Evolutionary conservation across 2,113 vertebrate species (phyloP).

Genomic region (Lophotis ruficrista): DNA sequence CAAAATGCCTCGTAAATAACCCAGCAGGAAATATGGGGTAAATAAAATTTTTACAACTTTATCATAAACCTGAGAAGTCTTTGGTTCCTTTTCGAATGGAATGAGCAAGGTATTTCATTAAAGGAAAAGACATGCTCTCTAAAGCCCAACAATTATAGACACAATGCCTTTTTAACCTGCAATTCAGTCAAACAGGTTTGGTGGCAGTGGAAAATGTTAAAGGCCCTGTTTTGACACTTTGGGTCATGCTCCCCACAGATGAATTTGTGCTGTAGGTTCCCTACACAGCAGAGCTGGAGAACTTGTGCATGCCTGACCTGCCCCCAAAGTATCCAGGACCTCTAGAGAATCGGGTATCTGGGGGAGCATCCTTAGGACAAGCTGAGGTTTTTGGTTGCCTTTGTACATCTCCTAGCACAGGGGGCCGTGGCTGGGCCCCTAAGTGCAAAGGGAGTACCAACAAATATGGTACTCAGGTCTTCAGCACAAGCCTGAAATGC

Average conservation of each 20-base stretch:
- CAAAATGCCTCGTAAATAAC: slow-evolving; percentile 77
- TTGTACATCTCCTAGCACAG: neutral
- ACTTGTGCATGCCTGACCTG: neutral
- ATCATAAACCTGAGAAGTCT: slow-evolving; percentile 76
- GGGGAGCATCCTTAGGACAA: neutral
- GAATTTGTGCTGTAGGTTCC: neutral
- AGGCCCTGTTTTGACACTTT: slow-evolving; percentile 50
- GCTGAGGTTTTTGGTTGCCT: neutral
- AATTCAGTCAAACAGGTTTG: slow-evolving; percentile 75
- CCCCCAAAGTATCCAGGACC: neutral
- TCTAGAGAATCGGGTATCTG: neutral
- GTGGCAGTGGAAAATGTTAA: slow-evolving; percentile 70
- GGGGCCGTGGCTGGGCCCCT: neutral
- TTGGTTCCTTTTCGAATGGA: slow-evolving; percentile 71
- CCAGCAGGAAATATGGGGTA: slow-evolving; percentile 77
- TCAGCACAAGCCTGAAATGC: slow-evolving; percentile 1
- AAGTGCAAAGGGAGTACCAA: neutral
- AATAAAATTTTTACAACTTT: slow-evolving; percentile 76
- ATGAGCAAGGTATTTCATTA: slow-evolving; percentile 74
- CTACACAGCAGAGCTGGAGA: neutral
- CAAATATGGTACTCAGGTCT: slow-evolving; percentile 23
- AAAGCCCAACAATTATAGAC: slow-evolving; percentile 66
- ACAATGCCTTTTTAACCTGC: slow-evolving; percentile 71
- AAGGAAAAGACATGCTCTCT: slow-evolving; percentile 68
- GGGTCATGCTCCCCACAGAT: slow-evolving; percentile 44